These are phyloP conservation scores for Hippocampus kuda DNA, from an alignment of 2,797 vertebrate species.

Conservation along the genomic window DNA sequence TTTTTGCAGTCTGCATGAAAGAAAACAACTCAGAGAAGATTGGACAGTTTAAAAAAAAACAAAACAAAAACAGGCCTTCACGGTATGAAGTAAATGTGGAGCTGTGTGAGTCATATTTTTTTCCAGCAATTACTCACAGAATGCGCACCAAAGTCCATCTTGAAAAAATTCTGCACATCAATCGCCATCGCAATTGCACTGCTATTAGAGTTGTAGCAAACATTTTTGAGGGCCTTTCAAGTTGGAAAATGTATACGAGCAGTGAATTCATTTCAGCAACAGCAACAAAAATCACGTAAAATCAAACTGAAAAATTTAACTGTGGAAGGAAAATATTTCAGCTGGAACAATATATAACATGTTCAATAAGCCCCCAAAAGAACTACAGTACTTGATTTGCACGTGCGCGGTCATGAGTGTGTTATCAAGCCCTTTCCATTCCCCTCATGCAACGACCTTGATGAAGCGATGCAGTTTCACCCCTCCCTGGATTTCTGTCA, in stretches of 20 bases:
- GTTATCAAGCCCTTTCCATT: neutral
- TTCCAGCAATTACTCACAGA: neutral
- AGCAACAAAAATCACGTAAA: neutral
- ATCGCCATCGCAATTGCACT: conserved; percentile 16
- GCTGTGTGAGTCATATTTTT: neutral
- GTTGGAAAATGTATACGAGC: conserved; percentile 3
- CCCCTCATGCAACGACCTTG: conserved; percentile 24
- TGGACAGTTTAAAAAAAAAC: neutral
- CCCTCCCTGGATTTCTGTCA: conserved; percentile 45
- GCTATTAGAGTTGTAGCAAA: conserved; percentile 10
- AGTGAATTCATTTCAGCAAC: conserved; percentile 5
- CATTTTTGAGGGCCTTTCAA: neutral
- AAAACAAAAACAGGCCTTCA: neutral
- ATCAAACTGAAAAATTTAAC: neutral
- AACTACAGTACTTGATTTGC: neutral
- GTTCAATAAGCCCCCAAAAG: neutral
- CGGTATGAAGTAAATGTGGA: neutral
- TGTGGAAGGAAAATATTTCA: neutral
- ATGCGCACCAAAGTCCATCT: neutral
- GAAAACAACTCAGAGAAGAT: neutral
- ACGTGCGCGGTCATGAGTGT: neutral
- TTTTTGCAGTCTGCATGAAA: neutral
- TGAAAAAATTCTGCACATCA: conserved; percentile 22
- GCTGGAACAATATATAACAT: neutral
- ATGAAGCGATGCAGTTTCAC: conserved; percentile 29